These are phyloP conservation scores for Rattus norvegicus DNA, from an alignment of 2,113 vertebrate species.

Conservation along the genomic window DNA sequence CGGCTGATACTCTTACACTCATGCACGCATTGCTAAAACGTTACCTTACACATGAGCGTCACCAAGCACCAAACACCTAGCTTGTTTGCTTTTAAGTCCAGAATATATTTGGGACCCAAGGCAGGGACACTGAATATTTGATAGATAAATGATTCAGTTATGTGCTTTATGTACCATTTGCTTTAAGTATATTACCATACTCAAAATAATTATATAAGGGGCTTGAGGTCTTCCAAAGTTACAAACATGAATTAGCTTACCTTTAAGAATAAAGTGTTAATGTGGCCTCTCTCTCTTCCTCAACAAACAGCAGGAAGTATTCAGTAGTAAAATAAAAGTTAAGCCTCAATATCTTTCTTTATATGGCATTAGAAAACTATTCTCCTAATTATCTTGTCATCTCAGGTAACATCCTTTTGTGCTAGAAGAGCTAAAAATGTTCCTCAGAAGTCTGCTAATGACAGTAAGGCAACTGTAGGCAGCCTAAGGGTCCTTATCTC, in stretches of 20 bases:
- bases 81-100: conserved; percentile 1
- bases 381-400: conserved; percentile 43
- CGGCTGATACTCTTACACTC: not conserved
- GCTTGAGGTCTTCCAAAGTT: conserved; percentile 46
- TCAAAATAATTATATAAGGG: conserved; percentile 17
- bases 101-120: not conserved
- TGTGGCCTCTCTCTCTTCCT: not conserved
- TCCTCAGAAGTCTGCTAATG: not conserved
- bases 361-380: conserved; percentile 29
- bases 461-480: conserved; percentile 32
- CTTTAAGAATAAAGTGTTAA: not conserved
- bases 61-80: not conserved
- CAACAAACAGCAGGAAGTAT: conserved; percentile 40
- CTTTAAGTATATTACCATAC: not conserved
- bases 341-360: conserved; percentile 31
- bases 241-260: conserved; percentile 10
- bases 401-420: conserved; percentile 44
- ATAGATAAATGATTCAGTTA: conserved; percentile 28
- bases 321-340: conserved; percentile 33
- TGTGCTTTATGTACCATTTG: conserved; percentile 12
- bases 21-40: not conserved
- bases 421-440: conserved; percentile 40
- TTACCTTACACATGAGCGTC: not conserved
- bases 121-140: conserved; percentile 1
- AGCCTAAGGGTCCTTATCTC: conserved; percentile 36